Conservation (phyloP, 2,888 invertebrate species). For the Stomorhina lunata region DNA sequence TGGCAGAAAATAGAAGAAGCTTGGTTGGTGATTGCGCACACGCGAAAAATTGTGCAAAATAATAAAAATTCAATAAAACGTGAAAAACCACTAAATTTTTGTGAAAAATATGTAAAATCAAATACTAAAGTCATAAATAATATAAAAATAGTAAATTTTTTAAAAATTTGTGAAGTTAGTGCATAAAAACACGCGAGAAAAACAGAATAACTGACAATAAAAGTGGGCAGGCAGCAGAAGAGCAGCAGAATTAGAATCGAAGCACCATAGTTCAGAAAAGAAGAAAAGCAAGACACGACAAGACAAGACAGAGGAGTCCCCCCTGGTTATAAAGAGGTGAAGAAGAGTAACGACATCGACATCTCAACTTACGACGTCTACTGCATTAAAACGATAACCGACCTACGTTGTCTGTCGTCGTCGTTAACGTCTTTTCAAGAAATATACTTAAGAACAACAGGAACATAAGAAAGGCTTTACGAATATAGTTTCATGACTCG, state of each 20-base stretch:
- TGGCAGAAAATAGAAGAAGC: slow-evolving; percentile 65
- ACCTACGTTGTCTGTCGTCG: slow-evolving; percentile 46
- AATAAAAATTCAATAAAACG: slow-evolving; percentile 71
- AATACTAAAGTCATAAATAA: slow-evolving; percentile 4
- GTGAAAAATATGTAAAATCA: slow-evolving; percentile 66
- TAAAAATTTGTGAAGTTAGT: background rate
- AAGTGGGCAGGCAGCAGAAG: slow-evolving; percentile 58
- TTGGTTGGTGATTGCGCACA: slow-evolving; percentile 66
- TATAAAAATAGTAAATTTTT: slow-evolving; percentile 1
- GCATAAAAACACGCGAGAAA: slow-evolving; percentile 43
- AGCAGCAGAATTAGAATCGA: slow-evolving; percentile 40
- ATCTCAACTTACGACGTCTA: slow-evolving; percentile 56
- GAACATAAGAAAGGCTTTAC: slow-evolving; percentile 32
- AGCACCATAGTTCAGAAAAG: slow-evolving; percentile 45
- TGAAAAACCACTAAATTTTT: slow-evolving; percentile 68
- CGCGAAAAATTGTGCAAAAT: slow-evolving; percentile 77
- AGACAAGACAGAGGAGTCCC: slow-evolving; percentile 41
- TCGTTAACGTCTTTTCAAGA: slow-evolving; percentile 58
- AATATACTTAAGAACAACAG: slow-evolving; percentile 37
- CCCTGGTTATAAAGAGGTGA: slow-evolving; percentile 53
- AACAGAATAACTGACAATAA: slow-evolving; percentile 54
- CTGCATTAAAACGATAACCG: slow-evolving; percentile 62
- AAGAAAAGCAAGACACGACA: slow-evolving; percentile 9
- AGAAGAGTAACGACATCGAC: slow-evolving; percentile 59
- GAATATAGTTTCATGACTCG: slow-evolving; percentile 32